Percentiles rank a stretch among this genome's conserved stretches.
These are phyloP conservation scores for Tineola bisselliella DNA, from an alignment of 2,888 invertebrate species.

Conservation along the genomic window DNA sequence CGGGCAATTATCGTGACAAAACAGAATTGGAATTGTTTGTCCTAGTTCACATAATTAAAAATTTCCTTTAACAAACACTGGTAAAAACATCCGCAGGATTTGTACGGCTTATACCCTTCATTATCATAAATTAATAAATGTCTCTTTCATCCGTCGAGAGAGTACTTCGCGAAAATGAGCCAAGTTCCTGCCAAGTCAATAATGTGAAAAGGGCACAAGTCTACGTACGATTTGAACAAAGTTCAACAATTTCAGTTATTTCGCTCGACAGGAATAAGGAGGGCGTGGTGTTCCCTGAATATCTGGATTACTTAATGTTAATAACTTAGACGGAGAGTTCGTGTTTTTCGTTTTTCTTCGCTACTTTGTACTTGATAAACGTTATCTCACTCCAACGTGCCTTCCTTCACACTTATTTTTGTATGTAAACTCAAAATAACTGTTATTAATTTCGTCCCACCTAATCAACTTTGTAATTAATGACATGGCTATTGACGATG, in stretches of 20 bases:
- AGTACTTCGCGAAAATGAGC: not conserved
- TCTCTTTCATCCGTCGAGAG: not conserved
- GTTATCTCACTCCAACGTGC: not conserved
- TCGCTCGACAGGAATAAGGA: not conserved
- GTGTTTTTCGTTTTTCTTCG: not conserved
- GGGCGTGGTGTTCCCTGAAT: constrained; percentile 10
- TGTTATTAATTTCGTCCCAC: not conserved
- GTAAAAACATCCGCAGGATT: not conserved
- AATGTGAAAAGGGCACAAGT: constrained; percentile 2
- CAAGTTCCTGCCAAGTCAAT: not conserved
- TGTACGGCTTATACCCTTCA: not conserved
- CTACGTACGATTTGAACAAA: constrained; percentile 4
- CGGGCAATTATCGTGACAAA: not conserved
- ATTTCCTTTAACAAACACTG: not conserved
- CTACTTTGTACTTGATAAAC: not conserved
- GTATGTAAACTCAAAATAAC: no score
- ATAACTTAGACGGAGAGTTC: constrained; percentile 3
- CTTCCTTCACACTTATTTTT: not conserved
- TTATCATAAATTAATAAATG: not conserved
- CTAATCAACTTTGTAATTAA: no score
- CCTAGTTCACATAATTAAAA: not conserved
- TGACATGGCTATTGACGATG: no score
- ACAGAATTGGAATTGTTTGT: not conserved
- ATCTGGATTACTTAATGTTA: constrained; percentile 12
- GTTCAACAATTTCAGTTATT: constrained; percentile 5